These are phyloP conservation scores for Temnothorax nylanderi DNA, from an alignment of 1,140 invertebrate species.

Conservation along the genomic window DNA sequence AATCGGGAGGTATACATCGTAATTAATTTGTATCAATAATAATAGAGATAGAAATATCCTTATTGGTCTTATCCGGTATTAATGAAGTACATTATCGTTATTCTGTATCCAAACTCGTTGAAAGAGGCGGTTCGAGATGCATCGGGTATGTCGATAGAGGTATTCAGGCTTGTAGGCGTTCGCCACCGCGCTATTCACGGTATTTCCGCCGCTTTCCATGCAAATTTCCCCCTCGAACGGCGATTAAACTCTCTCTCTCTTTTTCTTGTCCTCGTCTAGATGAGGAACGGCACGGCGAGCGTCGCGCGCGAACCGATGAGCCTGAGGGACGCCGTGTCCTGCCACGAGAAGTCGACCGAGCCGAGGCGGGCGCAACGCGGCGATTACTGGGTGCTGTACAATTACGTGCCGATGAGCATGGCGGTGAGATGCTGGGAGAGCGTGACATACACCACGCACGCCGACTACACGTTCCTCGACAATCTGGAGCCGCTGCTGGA, in stretches of 20 bases:
- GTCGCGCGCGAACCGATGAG: conserved; percentile 60
- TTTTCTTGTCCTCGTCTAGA: conserved; percentile 9
- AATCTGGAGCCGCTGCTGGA: conserved; percentile 94
- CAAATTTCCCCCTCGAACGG: background rate
- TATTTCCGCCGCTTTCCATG: conserved; percentile 45
- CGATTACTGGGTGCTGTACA: conserved; percentile 96
- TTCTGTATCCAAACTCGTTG: background rate
- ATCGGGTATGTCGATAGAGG: background rate
- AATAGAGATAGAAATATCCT: background rate
- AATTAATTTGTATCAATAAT: conserved; percentile 5
- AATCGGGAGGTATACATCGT: background rate
- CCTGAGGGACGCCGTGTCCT: conserved; percentile 86
- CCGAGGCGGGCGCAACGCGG: conserved; percentile 91
- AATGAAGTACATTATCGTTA: background rate
- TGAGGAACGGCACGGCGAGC: conserved; percentile 32
- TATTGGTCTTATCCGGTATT: background rate
- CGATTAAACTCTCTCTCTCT: conserved; percentile 24
- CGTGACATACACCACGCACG: conserved; percentile 97
- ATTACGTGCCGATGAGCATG: conserved; percentile 89
- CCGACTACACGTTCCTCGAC: conserved; percentile 95
- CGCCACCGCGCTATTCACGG: conserved; percentile 7
- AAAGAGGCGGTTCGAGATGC: background rate
- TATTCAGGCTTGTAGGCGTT: conserved; percentile 5
- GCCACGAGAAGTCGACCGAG: conserved; percentile 88
- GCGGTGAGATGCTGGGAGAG: conserved; percentile 91